Evolutionary conservation across 2,797 vertebrate species (phyloP), one percentile per base, ranked within the genome.

Genomic region (Glyptemys insculpta): DNA sequence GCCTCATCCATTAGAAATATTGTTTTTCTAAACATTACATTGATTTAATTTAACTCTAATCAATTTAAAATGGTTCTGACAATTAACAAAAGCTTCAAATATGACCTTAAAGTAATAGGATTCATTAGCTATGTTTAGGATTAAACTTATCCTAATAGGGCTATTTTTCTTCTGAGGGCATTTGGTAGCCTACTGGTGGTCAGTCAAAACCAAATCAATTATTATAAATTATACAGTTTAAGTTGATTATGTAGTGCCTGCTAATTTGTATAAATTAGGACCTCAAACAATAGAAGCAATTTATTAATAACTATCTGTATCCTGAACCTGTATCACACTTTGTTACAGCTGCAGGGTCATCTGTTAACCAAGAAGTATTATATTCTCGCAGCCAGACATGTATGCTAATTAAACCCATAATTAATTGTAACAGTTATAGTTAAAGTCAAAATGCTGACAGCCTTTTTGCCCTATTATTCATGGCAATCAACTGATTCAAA

Each of bases 111-210:
- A 99, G 99, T 99, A 98, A 98, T 99, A 98, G 99, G 98, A 99
- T 99, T 98, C 99, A 98, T 99, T 99, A 99, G 99, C 99, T 99
- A 99, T 99, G 99, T 99, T 99, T 99, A 99, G 99, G 99, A 99
- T 99, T 99, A 99, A 99, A 99, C 99, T 99, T 99, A 99, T 98
- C 98, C 99, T 99, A 99, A 99, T 99, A 99, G 99, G 99, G 99
- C 99, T 98, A 99, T 99, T 99, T 99, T 99, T 99, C 99, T 99
- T 99, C 98, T 85, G 62, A 96, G 98, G 97, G 97, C 97, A 98
- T 97, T 97, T 98, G 97, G 97, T 97, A 97, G 95, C 97, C 92
- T 96, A 98, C 98, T 86, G 97, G 97, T 98, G 99, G 99, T 99
- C 99, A 99, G 98, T 99, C 99, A 99, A 99, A 99, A 99, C 98